Conservation (phyloP, 2,888 invertebrate species). For the Platycnemis pennipes region DNA sequence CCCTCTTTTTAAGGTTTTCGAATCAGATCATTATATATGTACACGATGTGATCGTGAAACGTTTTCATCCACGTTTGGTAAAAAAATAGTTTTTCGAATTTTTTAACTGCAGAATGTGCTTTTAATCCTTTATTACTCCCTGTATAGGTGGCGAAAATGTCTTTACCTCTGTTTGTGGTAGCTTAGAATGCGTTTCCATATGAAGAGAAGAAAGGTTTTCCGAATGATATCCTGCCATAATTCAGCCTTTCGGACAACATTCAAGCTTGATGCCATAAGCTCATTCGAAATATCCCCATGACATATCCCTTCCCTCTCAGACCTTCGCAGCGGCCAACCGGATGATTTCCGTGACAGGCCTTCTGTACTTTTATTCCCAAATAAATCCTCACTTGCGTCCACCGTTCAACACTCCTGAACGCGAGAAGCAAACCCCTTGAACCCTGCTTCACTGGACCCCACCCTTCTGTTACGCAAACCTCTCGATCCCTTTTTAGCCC, state of each 20-base stretch:
- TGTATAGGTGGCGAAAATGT: not conserved
- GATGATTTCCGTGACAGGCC: not conserved
- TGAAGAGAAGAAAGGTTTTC: not conserved
- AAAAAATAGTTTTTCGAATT: no score
- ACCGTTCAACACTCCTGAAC: not conserved
- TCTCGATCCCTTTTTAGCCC: not conserved
- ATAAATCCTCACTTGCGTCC: constrained; percentile 28
- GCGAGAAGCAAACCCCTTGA: not conserved
- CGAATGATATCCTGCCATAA: not conserved
- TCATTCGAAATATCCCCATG: not conserved
- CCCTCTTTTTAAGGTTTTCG: no score
- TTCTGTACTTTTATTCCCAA: not conserved
- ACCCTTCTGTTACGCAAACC: not conserved
- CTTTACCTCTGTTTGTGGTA: not conserved
- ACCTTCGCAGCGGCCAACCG: not conserved
- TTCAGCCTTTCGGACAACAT: not conserved
- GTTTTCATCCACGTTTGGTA: no score
- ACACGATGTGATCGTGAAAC: no score
- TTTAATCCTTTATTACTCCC: not conserved
- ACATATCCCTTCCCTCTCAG: not conserved
- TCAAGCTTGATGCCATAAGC: not conserved
- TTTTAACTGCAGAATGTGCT: not conserved
- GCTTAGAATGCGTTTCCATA: not conserved
- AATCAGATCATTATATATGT: no score
- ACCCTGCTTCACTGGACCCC: not conserved